Base-by-base conservation (phyloP, 2,113 vertebrate genomes). In the Podarcis cretensis region DNA sequence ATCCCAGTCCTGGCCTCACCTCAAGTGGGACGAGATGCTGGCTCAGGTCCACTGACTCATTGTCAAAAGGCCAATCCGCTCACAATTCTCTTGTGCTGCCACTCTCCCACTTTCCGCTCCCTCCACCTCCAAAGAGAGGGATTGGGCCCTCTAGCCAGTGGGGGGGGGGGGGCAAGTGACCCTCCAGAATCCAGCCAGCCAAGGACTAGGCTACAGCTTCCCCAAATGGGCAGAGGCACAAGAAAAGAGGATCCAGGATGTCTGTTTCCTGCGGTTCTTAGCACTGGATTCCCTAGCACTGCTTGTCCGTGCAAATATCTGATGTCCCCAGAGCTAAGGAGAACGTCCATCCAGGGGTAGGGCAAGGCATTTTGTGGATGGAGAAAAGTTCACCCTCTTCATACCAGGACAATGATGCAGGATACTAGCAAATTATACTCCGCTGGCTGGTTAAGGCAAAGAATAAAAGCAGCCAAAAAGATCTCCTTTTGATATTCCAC, bases 391-490 rank as follows among this genome's bases (percentile, higher is more conserved):
- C 25, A 32, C 75, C 40, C 21, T 66, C 73, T 40, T 25, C 13
- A 30, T 54, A 73, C 30, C 71, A 69, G 23, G 40, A 48, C 40
- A 69, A 57, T 25, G n/a, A 21, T 77, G 74, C 35, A 37, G 59
- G 8, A 9, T 25, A 9, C 43, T 27, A 13, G 37, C 73, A 68
- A 82, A 35, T 48, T 20, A 77, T 18, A 54, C 13, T 54, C 7
- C 43, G 8, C 75, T 68, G 5, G 63, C 40, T 83, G 81, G 63
- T 89, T 89, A 89, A 89, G 81, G 81, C 81, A 84, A 84, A 83
- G 73, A 84, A 78, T 21, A 84, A 13, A 69, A 89, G 63, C 73
- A 83, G 63, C 73, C 81, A 18, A 68, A 68, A 48, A 57, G 35
- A 68, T 68, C 43, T 68, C 73, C 40, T 69, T n/a, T 25, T 25